Conservation (phyloP, 2,797 vertebrate species). For the Aulostomus chinensis region DNA sequence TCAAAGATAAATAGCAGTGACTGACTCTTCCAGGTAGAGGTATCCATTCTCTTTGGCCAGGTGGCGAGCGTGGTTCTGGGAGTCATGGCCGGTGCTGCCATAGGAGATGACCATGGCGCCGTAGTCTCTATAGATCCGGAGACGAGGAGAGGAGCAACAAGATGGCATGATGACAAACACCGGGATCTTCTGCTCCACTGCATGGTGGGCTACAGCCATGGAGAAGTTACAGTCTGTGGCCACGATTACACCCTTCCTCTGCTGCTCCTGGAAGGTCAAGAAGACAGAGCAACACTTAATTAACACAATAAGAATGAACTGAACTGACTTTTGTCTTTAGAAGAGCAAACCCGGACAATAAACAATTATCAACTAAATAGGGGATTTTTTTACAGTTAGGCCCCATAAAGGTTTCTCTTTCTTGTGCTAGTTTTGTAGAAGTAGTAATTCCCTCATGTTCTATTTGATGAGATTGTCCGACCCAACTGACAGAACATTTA, state of each 20-base stretch:
- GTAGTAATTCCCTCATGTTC: too few relatives aligned
- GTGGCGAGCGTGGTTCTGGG: conserved; percentile 82
- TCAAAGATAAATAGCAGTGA: too few relatives aligned
- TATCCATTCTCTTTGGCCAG: conserved; percentile 87
- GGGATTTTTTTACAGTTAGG: too few relatives aligned
- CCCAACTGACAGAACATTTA: too few relatives aligned
- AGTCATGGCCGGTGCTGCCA: conserved; percentile 78
- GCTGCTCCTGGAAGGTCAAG: conserved; percentile 81
- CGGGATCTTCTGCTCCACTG: conserved; percentile 83
- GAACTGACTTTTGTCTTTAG: too few relatives aligned
- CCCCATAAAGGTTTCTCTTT: too few relatives aligned
- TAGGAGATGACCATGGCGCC: conserved; percentile 91
- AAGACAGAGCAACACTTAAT: too few relatives aligned
- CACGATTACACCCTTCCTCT: conserved; percentile 90
- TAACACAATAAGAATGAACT: too few relatives aligned
- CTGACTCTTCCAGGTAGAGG: conserved; percentile 91
- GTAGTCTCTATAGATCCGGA: conserved; percentile 86
- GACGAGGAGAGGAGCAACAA: conserved; percentile 76
- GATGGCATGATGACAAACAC: conserved; percentile 88
- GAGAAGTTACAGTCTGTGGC: conserved; percentile 89
- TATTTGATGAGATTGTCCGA: too few relatives aligned
- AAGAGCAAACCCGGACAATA: too few relatives aligned
- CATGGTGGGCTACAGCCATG: conserved; percentile 89
- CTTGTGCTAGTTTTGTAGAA: too few relatives aligned
- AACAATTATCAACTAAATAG: too few relatives aligned